These are phyloP conservation scores for Polylopha cassiicola DNA, from an alignment of 2,888 invertebrate species.

Conservation along the genomic window DNA sequence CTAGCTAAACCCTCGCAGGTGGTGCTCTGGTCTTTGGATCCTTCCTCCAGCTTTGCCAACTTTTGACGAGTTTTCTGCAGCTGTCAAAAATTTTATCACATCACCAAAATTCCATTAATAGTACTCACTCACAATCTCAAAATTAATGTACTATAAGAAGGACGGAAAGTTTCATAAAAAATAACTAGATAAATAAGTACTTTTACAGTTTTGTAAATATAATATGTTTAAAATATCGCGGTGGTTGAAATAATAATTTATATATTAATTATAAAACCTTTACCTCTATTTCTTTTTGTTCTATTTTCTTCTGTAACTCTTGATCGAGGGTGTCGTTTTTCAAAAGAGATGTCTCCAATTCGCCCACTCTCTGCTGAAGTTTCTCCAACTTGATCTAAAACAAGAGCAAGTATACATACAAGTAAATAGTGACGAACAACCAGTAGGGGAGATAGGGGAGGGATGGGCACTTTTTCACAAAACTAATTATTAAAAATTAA, in stretches of 20 bases:
- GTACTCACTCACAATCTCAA: too few relatives aligned
- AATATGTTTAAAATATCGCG: too few relatives aligned
- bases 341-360: background rate
- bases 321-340: background rate
- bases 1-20: slow-evolving; percentile 33
- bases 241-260: too few relatives aligned
- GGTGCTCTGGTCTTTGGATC: slow-evolving; percentile 26
- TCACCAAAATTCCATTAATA: too few relatives aligned
- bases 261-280: background rate
- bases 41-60: slow-evolving; percentile 31
- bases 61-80: slow-evolving; percentile 33
- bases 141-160: too few relatives aligned
- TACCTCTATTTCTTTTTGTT: background rate
- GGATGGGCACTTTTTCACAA: too few relatives aligned
- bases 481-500: too few relatives aligned
- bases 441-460: too few relatives aligned
- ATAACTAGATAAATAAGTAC: too few relatives aligned
- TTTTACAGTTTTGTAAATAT: too few relatives aligned
- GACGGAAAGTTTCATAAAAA: too few relatives aligned
- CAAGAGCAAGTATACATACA: background rate
- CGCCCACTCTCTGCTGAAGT: background rate
- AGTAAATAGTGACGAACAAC: too few relatives aligned
- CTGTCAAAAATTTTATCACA: slow-evolving; percentile 28
- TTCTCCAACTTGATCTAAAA: background rate
- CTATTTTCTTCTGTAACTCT: background rate